Evolutionary conservation across 2,888 invertebrate species (phyloP).

Genomic region (Netelia virgata): DNA sequence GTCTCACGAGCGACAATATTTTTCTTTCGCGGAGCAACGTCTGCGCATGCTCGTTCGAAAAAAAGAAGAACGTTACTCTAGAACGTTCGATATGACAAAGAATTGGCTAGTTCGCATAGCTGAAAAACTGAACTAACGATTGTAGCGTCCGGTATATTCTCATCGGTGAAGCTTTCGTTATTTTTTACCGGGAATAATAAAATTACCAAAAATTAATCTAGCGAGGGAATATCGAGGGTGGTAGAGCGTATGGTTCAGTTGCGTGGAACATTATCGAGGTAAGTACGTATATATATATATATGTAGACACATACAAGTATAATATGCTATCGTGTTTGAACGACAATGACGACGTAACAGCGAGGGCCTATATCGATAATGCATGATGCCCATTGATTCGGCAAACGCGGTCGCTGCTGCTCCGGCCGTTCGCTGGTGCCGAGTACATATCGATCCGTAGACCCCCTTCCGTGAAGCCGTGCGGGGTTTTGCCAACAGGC

Average conservation of each 20-base stretch:
- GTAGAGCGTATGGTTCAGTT: not conserved
- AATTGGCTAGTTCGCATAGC: too few relatives aligned
- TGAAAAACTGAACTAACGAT: not conserved
- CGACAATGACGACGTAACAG: conserved; percentile 45
- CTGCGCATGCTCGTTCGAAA: too few relatives aligned
- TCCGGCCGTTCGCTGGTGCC: not conserved
- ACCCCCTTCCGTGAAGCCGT: conserved; percentile 26
- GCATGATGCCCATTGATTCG: conserved; percentile 63
- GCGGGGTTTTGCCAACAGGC: conserved; percentile 42
- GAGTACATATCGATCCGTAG: conserved; percentile 60
- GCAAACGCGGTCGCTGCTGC: conserved; percentile 53
- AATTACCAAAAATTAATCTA: not conserved
- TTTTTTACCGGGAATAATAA: too few relatives aligned
- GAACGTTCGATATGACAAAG: too few relatives aligned
- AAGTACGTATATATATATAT: not conserved
- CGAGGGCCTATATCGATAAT: conserved; percentile 59
- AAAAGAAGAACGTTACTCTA: too few relatives aligned
- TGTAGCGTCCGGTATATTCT: not conserved
- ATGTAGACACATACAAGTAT: too few relatives aligned
- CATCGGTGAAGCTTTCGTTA: not conserved
- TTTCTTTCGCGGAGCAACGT: not conserved
- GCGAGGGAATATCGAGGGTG: not conserved
- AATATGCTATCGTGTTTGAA: not conserved
- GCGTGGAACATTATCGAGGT: not conserved
- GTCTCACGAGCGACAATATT: not conserved